Conservation (phyloP, 1,140 invertebrate genomes). For the Penaeus chinensis region DNA sequence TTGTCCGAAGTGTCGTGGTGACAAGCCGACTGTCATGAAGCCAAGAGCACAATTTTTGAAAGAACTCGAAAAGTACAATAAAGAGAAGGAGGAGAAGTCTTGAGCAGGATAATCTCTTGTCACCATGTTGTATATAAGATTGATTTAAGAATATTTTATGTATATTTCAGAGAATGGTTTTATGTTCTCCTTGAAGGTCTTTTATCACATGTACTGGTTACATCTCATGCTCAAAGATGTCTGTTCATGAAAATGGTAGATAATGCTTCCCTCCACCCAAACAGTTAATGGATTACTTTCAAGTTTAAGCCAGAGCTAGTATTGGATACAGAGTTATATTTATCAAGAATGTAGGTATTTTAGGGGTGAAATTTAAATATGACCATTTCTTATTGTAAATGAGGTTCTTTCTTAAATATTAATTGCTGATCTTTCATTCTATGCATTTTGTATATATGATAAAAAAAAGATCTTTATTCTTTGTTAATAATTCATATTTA, state of each 20-base stretch:
- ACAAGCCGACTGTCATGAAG: constrained; percentile 92
- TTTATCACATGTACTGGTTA: background rate
- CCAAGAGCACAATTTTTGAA: constrained; percentile 90
- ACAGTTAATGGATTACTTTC: constrained; percentile 27
- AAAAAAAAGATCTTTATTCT: too few relatives aligned
- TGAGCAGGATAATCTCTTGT: constrained; percentile 13
- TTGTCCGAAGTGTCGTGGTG: constrained; percentile 94
- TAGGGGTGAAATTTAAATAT: background rate
- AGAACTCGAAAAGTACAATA: constrained; percentile 89
- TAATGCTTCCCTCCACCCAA: constrained; percentile 23
- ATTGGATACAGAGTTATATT: constrained; percentile 13
- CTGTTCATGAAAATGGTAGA: constrained; percentile 6
- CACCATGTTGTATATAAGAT: constrained; percentile 5
- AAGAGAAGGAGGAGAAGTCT: constrained; percentile 88
- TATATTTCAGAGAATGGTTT: constrained; percentile 38
- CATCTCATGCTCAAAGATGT: constrained; percentile 20
- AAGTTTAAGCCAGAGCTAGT: background rate
- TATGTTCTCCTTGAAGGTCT: constrained; percentile 14
- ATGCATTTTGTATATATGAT: too few relatives aligned
- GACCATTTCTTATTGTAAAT: too few relatives aligned
- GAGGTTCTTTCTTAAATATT: too few relatives aligned
- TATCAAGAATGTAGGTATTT: background rate
- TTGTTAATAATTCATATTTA: too few relatives aligned
- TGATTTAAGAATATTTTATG: constrained; percentile 40
- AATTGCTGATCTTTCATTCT: too few relatives aligned